phyloP scores from a whole-genome alignment of 2,113 vertebrate species.

The Gracilinanus agilis region DNA sequence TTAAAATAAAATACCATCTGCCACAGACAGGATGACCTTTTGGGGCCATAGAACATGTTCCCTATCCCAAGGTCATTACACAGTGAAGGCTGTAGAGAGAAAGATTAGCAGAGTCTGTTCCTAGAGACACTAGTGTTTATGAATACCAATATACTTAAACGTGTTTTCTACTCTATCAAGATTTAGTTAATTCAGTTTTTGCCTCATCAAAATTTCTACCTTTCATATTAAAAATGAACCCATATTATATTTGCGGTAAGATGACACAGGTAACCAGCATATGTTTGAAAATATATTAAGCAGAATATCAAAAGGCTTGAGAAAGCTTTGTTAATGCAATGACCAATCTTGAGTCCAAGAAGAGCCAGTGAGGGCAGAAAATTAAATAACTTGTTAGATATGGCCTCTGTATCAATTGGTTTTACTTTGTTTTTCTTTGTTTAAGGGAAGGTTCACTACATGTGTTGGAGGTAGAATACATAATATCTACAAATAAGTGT shows the following conservation, averaged over 20 bases:
- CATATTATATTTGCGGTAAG: not conserved
- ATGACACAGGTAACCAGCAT: not conserved
- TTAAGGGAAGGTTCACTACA: not conserved
- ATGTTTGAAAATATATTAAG: slow-evolving; percentile 15
- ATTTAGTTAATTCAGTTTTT: slow-evolving; percentile 35
- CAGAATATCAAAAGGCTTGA: not conserved
- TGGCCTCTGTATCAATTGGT: not conserved
- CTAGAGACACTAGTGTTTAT: not conserved
- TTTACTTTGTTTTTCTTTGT: not conserved
- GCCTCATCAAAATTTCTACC: slow-evolving; percentile 27
- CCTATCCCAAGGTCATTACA: slow-evolving; percentile 36
- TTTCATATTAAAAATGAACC: slow-evolving; percentile 18
- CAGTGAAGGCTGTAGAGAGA: not conserved
- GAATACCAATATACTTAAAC: slow-evolving; percentile 39
- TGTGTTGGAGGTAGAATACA: not conserved
- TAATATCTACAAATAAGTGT: not conserved
- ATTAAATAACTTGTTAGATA: not conserved
- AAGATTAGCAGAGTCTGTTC: not conserved
- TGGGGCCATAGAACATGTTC: slow-evolving; percentile 29
- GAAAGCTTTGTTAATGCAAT: not conserved
- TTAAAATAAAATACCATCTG: slow-evolving; percentile 69
- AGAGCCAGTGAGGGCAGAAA: not conserved
- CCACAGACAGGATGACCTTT: slow-evolving; percentile 34
- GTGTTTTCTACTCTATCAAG: slow-evolving; percentile 41
- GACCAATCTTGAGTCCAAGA: not conserved